Evolutionary conservation across 2,888 invertebrate species (phyloP).

Genomic region (Oligia strigilis): DNA sequence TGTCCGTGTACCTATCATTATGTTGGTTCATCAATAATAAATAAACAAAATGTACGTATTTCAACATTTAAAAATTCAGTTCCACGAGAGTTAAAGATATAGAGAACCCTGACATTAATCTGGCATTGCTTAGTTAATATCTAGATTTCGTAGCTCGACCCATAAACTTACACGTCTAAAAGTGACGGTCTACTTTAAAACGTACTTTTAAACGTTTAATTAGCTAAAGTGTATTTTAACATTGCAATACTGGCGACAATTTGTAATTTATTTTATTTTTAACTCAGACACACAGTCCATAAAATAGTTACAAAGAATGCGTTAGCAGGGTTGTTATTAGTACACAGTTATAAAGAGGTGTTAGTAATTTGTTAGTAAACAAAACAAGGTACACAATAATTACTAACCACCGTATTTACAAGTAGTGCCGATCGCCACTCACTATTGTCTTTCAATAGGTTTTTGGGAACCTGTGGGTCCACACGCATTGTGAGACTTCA

Average conservation of each 20-base stretch:
- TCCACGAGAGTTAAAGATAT: not conserved
- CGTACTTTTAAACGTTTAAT: too few relatives aligned
- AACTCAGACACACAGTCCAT: not conserved
- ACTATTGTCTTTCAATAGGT: too few relatives aligned
- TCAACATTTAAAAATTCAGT: not conserved
- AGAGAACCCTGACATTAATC: not conserved
- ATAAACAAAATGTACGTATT: slow-evolving; percentile 10
- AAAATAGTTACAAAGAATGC: not conserved
- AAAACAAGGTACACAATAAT: too few relatives aligned
- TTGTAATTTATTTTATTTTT: too few relatives aligned
- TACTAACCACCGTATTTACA: too few relatives aligned
- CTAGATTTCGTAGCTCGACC: not conserved
- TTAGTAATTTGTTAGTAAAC: too few relatives aligned
- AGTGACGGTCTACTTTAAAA: not conserved
- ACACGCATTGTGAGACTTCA: too few relatives aligned
- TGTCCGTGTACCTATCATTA: slow-evolving; percentile 51
- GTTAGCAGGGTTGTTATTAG: too few relatives aligned
- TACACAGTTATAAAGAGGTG: too few relatives aligned
- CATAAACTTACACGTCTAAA: not conserved
- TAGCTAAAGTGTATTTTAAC: not conserved
- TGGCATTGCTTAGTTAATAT: not conserved
- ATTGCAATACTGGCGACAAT: too few relatives aligned
- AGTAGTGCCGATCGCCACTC: too few relatives aligned
- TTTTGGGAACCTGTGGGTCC: too few relatives aligned
- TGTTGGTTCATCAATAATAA: slow-evolving; percentile 27